Evolutionary conservation across 2,797 vertebrate genomes (phyloP).

Genomic region (Paguma larvata): DNA sequence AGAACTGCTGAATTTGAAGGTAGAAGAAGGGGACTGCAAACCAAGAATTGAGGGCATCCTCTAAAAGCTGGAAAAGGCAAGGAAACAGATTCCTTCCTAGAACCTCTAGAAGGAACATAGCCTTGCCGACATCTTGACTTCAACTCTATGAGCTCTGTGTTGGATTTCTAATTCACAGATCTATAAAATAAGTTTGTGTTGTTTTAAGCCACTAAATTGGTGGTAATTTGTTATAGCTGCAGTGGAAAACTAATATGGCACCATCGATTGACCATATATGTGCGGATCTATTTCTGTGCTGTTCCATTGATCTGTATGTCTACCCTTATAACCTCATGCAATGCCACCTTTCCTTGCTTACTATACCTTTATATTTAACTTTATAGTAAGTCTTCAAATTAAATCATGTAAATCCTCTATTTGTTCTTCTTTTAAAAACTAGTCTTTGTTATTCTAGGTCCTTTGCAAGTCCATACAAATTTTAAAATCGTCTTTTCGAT

Average conservation of each 20-base stretch:
- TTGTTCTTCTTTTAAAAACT: slow-evolving; percentile 21
- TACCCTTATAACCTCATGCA: background rate
- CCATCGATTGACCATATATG: background rate
- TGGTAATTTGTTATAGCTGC: background rate
- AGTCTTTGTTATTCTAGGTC: background rate
- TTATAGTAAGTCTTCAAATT: background rate
- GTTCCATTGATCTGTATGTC: background rate
- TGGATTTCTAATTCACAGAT: background rate
- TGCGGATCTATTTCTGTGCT: background rate
- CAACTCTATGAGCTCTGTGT: background rate
- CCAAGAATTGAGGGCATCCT: background rate
- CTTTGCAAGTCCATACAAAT: background rate
- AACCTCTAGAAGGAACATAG: background rate
- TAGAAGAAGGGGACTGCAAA: background rate
- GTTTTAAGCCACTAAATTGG: background rate
- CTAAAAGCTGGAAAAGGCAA: background rate
- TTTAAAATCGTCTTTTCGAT: background rate
- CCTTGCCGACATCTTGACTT: background rate
- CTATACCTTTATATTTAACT: background rate
- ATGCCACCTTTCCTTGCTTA: background rate
- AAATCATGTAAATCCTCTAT: background rate
- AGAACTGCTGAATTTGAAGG: background rate
- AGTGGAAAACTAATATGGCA: background rate
- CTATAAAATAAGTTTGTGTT: background rate
- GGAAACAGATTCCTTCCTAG: background rate